These are phyloP conservation scores for Entomobrya proxima DNA, from an alignment of 2,888 invertebrate species.

Conservation along the genomic window DNA sequence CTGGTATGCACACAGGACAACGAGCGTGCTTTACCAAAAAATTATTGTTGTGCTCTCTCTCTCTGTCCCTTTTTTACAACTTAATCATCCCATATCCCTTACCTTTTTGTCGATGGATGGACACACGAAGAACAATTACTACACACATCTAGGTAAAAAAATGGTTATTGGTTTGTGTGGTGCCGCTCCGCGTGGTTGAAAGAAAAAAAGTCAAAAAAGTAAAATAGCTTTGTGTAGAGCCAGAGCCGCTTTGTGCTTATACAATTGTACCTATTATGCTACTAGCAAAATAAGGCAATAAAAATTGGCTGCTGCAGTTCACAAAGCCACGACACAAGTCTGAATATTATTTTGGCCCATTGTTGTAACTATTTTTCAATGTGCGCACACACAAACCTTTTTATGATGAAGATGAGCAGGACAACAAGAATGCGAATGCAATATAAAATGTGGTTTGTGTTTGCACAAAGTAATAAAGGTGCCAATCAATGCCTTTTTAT, in stretches of 20 bases:
- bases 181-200: too few relatives aligned
- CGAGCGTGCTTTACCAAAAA: conserved; percentile 10
- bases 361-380: too few relatives aligned
- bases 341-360: too few relatives aligned
- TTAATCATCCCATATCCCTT: conserved; percentile 35
- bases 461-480: conserved; percentile 31
- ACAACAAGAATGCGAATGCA: too few relatives aligned
- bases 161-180: not conserved
- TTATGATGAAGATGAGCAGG: too few relatives aligned
- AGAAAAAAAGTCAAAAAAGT: too few relatives aligned
- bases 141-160: not conserved
- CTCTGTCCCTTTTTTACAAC: conserved; percentile 36
- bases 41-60: not conserved
- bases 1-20: not conserved
- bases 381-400: too few relatives aligned
- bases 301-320: too few relatives aligned
- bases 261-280: not conserved
- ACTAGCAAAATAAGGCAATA: too few relatives aligned
- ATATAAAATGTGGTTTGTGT: conserved; percentile 15
- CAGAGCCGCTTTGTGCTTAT: not conserved
- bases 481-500: conserved; percentile 25
- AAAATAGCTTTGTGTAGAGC: too few relatives aligned
- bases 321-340: too few relatives aligned
- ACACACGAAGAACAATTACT: not conserved
- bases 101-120: not conserved